Base-by-base conservation (phyloP, 2,797 vertebrate genomes). In the Bufotes viridis region DNA sequence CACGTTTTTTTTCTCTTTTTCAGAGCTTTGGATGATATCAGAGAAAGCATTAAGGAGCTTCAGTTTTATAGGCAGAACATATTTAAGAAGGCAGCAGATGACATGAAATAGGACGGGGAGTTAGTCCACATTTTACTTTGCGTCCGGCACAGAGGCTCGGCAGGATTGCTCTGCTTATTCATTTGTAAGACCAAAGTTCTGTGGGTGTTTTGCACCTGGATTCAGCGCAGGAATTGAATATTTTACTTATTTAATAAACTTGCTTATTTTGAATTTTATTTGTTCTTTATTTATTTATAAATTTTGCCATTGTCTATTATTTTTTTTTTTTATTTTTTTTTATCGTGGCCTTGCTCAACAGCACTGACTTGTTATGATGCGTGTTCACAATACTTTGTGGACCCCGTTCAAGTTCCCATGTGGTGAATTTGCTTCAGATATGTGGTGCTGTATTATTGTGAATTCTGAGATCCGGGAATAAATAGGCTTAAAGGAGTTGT, bases 11-110 rank as follows among this genome's bases (percentile, higher is more conserved):
- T 91, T 79, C 69, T 63, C 90, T 82, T 84, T 95, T 94, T 90
- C 91, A 99, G 98, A 94, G 98, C 98, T 0, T 92, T 98, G 58
- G 97, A 95, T n/a, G 98, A 99, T 95, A 99, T 99, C 93, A 94
- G 90, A 88, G 98, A 99, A 93, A 99, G 98, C 94, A 98, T 99
- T 90, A 97, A 96, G 92, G 98, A 99, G 85, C 96, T 99, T 29
- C 95, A 95, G 91, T 98, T 95, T 94, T 99, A 99, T 95, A 96
- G 96, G 94, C 94, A 91, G 17, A 95, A 91, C 81, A 92, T 99
- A 92, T 99, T 99, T 94, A 98, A 97, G 94, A 91, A 91, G 69
- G 94, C 95, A 87, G 92, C 91, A 20, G 95, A 96, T 15, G 96
- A 96, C 60, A 96, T 96, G 92, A 96, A 96, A 88, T 91, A 93